Conservation (phyloP, 2,888 invertebrate species). For the Chaitophorus viminalis region DNA sequence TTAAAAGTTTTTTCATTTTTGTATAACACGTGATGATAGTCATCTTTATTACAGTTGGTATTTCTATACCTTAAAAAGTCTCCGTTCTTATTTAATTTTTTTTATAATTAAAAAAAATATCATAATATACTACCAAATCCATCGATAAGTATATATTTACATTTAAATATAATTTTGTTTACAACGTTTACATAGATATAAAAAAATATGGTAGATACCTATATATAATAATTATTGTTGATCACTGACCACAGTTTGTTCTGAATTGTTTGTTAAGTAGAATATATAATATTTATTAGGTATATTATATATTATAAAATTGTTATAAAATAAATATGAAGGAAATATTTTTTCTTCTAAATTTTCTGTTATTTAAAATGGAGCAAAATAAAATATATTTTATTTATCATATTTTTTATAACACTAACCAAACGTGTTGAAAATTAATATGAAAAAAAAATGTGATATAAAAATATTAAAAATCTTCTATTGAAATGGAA, state of each 20-base stretch:
- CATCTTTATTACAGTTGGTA: neutral
- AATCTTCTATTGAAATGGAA: too few species aligned
- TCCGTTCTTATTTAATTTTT: neutral
- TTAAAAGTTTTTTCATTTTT: slow-evolving; percentile 38
- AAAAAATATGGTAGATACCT: too few species aligned
- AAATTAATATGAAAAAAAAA: too few species aligned
- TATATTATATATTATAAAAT: neutral
- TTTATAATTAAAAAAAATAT: neutral
- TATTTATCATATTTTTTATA: too few species aligned
- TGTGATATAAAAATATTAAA: too few species aligned
- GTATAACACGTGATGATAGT: slow-evolving; percentile 15
- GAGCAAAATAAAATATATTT: too few species aligned
- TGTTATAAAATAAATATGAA: neutral
- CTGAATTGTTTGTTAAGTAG: neutral
- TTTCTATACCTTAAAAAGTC: neutral
- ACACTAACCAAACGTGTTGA: too few species aligned
- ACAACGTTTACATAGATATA: too few species aligned
- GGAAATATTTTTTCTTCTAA: neutral
- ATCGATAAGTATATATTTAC: neutral
- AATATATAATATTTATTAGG: too few species aligned
- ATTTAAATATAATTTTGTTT: neutral
- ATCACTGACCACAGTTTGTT: neutral
- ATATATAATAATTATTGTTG: neutral
- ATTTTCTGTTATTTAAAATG: neutral
- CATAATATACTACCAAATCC: neutral